Conservation (phyloP, 2,888 invertebrate genomes). For the Temnothorax rugatulus region DNA sequence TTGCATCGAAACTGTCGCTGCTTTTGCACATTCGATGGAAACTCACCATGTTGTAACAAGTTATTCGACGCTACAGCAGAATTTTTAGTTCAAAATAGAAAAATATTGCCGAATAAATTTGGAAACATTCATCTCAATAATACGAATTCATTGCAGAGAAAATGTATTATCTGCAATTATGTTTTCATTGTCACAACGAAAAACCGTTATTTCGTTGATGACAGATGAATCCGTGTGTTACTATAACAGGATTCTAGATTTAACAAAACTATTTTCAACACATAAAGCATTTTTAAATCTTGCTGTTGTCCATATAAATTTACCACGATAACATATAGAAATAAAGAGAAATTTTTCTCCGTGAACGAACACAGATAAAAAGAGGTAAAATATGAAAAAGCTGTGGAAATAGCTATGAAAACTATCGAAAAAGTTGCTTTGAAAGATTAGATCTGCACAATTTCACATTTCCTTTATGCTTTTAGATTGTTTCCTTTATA, state of each 20-base stretch:
- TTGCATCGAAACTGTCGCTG: background rate
- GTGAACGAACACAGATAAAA: background rate
- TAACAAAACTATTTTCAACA: background rate
- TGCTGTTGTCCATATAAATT: background rate
- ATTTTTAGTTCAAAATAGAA: background rate
- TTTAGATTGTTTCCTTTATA: background rate
- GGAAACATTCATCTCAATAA: background rate
- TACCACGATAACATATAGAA: background rate
- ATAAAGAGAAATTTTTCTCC: background rate
- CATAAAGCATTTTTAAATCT: background rate
- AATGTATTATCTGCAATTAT: background rate
- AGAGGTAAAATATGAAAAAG: background rate
- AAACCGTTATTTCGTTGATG: background rate
- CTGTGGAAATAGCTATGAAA: background rate
- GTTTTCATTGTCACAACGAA: background rate
- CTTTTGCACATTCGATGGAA: background rate
- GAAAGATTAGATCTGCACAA: background rate
- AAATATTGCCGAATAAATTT: slow-evolving; percentile 6
- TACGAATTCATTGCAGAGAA: background rate
- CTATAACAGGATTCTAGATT: background rate
- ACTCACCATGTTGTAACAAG: background rate
- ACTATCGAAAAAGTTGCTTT: background rate
- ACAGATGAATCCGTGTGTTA: background rate
- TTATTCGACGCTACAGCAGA: background rate
- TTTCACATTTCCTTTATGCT: background rate